Base-by-base conservation (phyloP, 2,797 vertebrate genomes). In the Sebastes diploproa region DNA sequence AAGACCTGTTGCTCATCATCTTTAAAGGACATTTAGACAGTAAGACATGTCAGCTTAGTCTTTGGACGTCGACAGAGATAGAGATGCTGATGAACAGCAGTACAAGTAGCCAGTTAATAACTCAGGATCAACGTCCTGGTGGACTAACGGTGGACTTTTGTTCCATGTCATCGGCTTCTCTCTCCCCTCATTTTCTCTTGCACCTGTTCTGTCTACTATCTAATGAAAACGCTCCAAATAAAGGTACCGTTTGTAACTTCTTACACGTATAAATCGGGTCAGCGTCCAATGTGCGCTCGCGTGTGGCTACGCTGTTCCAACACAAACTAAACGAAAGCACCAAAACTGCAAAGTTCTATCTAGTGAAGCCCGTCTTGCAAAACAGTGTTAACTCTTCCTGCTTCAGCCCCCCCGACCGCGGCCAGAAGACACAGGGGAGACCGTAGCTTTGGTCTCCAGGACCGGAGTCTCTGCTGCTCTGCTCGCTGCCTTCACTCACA, bases 1-100 rank as follows among this genome's bases (percentile, higher is more conserved):
- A 30, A 36, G 67, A 62, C 61, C 74, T 78, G 71, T 10, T 72
- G 77, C 34, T 63, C 58, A 11, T 83, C 81, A 69, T 2, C 61
- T 50, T 65, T 54, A 61, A 72, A 68, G 29, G 67, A 72, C 56
- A 7, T 1, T 11, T 4, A 52, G 55, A 3, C 8, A 2, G 12
- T 22, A 18, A 12, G 7, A 6, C 36, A 13, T 30, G 54, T 60
- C 32, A 60, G 64, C 16, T 61, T 52, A 68, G 38, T 34, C 8
- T 68, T 0, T 3, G 16, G 55, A 65, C 61, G 4, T 27, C 9
- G 7, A 67, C 7, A 4, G 54, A 61, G 14, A 32, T 38, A 6
- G 3, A 25, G 23, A 56, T 14, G 30, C 29, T 6, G 58, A n/a
- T 16, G 50, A 55, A 8, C 30, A 4, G 30, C 46, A 38, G 52